Base-by-base conservation (phyloP, 1,140 invertebrate species). In the Procambarus virginalis region DNA sequence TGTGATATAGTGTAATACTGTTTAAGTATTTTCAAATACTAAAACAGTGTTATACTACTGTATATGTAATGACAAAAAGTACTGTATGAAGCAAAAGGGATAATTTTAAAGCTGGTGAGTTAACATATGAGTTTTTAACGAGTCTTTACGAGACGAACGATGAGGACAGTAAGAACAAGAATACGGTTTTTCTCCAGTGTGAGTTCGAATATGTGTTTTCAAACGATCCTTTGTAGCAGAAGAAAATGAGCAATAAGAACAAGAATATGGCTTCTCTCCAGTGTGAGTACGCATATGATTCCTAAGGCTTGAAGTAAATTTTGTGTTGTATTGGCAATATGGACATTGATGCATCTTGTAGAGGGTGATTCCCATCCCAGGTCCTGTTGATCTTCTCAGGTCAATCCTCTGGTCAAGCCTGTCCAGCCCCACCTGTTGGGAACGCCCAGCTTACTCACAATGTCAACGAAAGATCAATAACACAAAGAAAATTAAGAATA, bases 361-460 rank as follows among this genome's bases (percentile, higher is more conserved):
- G 75, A 78, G 45, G 49, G 76, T 46, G 46, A 79, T 70, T 70
- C 46, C 68, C 55, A 70, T 80, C 34, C 68, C 60, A 60, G 77
- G 77, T 79, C 60, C 68, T 84, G 82, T 4, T 20, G 46, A 58
- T 58, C n/a, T 79, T 70, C 85, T 70, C 51, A 46, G 83, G 64
- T 73, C 60, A 80, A 68, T 45, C 85, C 58, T 87, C 77, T 14
- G 77, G 60, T 80, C 85, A 87, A 70, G 34, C 64, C 77, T 80
- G 76, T 64, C 85, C 85, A 87, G 77, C 55, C 85, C 78, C 85
- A 87, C 64, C 85, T 87, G 85, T 87, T 87, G 85, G 85, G 77
- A 87, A 87, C 58, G 85, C 76, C 77, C 60, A 80, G 77, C 85
- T 87, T 79, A 80, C 78, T 87, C 48, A 87, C 34, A 17, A 70